phyloP scores from a whole-genome alignment of 2,797 vertebrate species.

The Pipistrellus kuhlii region DNA sequence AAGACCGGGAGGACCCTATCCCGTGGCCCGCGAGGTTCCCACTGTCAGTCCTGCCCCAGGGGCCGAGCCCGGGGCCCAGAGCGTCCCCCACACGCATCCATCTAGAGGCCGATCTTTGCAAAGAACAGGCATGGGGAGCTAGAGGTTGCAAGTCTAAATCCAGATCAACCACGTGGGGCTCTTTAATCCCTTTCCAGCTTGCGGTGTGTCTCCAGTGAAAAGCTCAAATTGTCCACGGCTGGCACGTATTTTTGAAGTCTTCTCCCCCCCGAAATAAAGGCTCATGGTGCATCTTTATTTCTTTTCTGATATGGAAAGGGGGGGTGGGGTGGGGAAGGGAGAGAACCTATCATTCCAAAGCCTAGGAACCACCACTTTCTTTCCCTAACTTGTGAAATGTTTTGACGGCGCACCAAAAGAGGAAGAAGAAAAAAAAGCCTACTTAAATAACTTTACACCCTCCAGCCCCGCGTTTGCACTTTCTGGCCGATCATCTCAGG shows the following conservation, averaged over 20 bases:
- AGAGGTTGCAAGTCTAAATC: conserved; percentile 89
- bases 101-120: conserved; percentile 88
- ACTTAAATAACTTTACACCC: conserved; percentile 86
- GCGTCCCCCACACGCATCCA: conserved; percentile 86
- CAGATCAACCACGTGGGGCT: conserved; percentile 90
- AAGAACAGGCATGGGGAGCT: conserved; percentile 87
- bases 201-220: conserved; percentile 84
- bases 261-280: conserved; percentile 87
- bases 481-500: conserved; percentile 83
- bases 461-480: conserved; percentile 80
- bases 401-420: conserved; percentile 76
- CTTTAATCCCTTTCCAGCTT: conserved; percentile 88
- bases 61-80: conserved; percentile 82
- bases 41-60: conserved; percentile 83
- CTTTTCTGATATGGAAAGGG: conserved; percentile 81
- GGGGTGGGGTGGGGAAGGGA: neutral
- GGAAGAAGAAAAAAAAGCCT: conserved; percentile 57
- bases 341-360: conserved; percentile 81
- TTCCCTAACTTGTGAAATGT: conserved; percentile 80
- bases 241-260: conserved; percentile 89
- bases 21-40: conserved; percentile 81
- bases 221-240: conserved; percentile 88
- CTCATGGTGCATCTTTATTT: conserved; percentile 86
- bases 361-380: conserved; percentile 84
- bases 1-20: conserved; percentile 79